These are phyloP conservation scores for Amaurobius ferox DNA, from an alignment of 2,888 invertebrate species.

Conservation along the genomic window DNA sequence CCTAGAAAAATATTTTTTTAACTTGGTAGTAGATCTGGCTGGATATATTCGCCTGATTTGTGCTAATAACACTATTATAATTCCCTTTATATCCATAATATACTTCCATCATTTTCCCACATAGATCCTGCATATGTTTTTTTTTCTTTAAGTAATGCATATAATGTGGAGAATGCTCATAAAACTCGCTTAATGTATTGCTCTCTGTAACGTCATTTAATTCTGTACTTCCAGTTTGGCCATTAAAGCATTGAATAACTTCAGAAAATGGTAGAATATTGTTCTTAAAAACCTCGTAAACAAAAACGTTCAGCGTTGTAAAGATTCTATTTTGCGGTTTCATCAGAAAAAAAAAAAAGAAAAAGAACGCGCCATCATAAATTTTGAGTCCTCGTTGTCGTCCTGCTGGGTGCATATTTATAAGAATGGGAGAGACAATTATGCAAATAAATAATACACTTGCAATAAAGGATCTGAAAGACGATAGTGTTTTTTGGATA, in stretches of 20 bases:
- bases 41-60: no score
- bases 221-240: not conserved
- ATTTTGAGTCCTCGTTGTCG: no score
- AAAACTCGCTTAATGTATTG: not conserved
- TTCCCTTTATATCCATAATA: no score
- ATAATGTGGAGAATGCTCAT: no score
- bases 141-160: not conserved
- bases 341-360: not conserved
- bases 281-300: slow-evolving; percentile 1
- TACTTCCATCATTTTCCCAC: no score
- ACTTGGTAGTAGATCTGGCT: no score
- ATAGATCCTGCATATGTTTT: not conserved
- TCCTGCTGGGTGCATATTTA: no score
- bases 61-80: no score
- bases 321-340: not conserved
- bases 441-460: slow-evolving; percentile 10
- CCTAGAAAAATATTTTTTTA: no score
- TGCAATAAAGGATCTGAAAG: not conserved
- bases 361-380: no score
- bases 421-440: not conserved
- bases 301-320: not conserved
- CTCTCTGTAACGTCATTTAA: not conserved
- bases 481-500: not conserved
- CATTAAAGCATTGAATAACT: not conserved
- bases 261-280: not conserved